Evolutionary conservation across 2,888 invertebrate genomes (phyloP).

Genomic region (Sphaerophoria rueppellii): DNA sequence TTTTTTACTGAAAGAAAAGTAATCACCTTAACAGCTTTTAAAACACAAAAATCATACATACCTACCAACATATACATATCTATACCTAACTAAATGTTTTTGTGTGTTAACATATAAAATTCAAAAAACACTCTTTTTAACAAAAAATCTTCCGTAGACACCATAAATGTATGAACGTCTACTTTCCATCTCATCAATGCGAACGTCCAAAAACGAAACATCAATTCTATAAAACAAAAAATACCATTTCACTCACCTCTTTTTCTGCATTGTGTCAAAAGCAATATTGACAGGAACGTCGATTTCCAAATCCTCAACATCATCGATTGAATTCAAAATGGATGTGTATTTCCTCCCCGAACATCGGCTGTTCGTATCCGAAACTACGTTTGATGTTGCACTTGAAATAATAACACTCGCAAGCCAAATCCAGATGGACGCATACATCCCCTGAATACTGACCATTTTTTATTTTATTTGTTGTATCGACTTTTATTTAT

Average conservation of each 20-base stretch:
- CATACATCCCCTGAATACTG: conserved; percentile 43
- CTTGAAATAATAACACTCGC: conserved; percentile 68
- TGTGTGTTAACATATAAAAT: too few relatives aligned
- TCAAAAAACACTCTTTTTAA: too few relatives aligned
- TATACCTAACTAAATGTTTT: too few relatives aligned
- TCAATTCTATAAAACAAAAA: not conserved
- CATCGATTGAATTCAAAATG: conserved; percentile 78
- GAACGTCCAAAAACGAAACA: not conserved
- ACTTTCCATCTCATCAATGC: too few relatives aligned
- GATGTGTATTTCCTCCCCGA: conserved; percentile 76
- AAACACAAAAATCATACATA: too few relatives aligned
- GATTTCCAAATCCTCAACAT: conserved; percentile 80
- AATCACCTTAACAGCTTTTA: too few relatives aligned
- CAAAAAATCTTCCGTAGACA: too few relatives aligned
- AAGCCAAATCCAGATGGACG: conserved; percentile 67
- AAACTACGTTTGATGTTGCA: conserved; percentile 70
- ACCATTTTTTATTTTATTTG: conserved; percentile 41
- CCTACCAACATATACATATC: too few relatives aligned
- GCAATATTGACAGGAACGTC: conserved; percentile 80
- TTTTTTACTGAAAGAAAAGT: too few relatives aligned
- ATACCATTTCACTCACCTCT: conserved; percentile 77
- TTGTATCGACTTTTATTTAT: not conserved
- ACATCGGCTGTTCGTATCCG: conserved; percentile 75
- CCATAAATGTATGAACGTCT: too few relatives aligned
- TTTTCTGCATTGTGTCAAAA: conserved; percentile 79